phyloP scores from a whole-genome alignment of 2,113 vertebrate genomes.

The Deroptyus accipitrinus region DNA sequence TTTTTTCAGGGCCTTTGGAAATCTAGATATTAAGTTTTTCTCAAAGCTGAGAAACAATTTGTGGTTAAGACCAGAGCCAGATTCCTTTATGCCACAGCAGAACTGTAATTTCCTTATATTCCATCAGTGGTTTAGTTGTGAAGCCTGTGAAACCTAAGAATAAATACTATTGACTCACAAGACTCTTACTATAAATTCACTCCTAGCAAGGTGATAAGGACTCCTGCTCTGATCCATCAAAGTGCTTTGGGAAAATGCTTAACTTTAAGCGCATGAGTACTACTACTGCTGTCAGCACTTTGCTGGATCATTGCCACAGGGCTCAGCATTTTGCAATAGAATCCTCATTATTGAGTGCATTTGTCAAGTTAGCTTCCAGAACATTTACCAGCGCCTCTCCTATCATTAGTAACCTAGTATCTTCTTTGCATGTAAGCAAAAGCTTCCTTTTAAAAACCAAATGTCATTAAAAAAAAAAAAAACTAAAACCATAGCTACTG shows the following conservation, averaged over 20 bases:
- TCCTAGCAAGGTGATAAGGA: conserved; percentile 27
- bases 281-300: conserved; percentile 2
- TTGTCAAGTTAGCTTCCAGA: neutral
- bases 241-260: neutral
- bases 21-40: neutral
- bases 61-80: neutral
- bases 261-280: neutral
- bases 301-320: neutral
- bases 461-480: neutral
- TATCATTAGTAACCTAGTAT: neutral
- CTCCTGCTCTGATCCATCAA: neutral
- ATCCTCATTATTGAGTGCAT: neutral
- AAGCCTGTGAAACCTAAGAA: conserved; percentile 54
- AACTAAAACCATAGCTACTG: neutral
- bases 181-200: neutral
- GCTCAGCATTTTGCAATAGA: neutral
- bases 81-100: neutral
- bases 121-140: conserved; percentile 28
- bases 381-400: neutral
- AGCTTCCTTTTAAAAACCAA: conserved; percentile 28
- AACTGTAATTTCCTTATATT: conserved; percentile 1
- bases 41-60: neutral
- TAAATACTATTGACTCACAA: conserved; percentile 17
- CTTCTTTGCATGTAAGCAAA: conserved; percentile 47
- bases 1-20: neutral